Conservation (phyloP, 1,140 invertebrate species). For the Microplitis demolitor region DNA sequence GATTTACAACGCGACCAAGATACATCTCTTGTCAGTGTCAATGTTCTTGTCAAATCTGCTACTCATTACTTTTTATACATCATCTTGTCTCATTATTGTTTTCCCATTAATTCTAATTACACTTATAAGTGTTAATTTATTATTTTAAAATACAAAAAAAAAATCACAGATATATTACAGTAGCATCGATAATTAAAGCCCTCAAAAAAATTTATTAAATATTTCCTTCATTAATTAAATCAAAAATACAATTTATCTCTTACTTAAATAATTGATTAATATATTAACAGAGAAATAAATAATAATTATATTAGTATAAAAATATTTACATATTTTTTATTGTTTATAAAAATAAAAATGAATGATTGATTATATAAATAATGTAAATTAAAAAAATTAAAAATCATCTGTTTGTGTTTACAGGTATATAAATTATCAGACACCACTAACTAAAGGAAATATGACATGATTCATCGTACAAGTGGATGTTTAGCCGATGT, state of each 20-base stretch:
- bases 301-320: no score
- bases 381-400: no score
- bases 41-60: conserved; percentile 17
- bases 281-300: no score
- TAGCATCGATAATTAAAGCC: no score
- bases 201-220: no score
- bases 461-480: conserved; percentile 24
- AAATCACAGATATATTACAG: not conserved
- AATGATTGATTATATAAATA: no score
- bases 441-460: not conserved
- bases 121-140: not conserved
- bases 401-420: no score
- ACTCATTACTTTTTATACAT: not conserved
- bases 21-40: conserved; percentile 9
- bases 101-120: not conserved
- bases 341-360: no score
- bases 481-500: conserved; percentile 24
- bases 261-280: no score
- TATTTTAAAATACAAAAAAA: not conserved
- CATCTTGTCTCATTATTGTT: not conserved
- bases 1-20: conserved; percentile 2
- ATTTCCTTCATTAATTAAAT: not conserved
- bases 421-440: not conserved
- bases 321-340: no score
- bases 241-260: no score